These are phyloP conservation scores for Cyanoramphus novaezelandiae DNA, from an alignment of 2,113 vertebrate species.

Conservation along the genomic window DNA sequence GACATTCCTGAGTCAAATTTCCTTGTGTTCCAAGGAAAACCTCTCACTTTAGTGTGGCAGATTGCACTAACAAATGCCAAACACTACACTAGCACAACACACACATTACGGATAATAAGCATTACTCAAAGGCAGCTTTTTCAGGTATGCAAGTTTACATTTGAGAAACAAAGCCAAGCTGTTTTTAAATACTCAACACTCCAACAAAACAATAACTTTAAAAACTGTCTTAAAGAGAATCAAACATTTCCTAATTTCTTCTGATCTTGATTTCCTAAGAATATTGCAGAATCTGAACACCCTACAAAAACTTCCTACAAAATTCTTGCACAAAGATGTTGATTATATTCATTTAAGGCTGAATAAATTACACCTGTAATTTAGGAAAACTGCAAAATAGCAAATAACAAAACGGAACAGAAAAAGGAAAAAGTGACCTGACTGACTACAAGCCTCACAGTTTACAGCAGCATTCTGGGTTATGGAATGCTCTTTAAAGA, in stretches of 20 bases:
- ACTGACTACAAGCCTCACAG: background rate
- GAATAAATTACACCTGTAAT: background rate
- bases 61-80: background rate
- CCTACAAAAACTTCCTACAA: background rate
- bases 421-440: background rate
- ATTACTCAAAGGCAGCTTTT: background rate
- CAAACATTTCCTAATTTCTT: background rate
- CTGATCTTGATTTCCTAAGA: background rate
- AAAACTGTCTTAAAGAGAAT: background rate
- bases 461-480: background rate
- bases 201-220: background rate
- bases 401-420: background rate
- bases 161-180: background rate
- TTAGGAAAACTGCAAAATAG: background rate
- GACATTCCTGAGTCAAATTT: background rate
- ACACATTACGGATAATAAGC: background rate
- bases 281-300: background rate
- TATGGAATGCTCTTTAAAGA: background rate
- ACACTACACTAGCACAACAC: background rate
- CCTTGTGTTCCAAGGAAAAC: background rate
- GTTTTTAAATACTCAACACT: background rate
- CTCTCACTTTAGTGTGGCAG: background rate
- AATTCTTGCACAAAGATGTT: background rate
- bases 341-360: background rate
- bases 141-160: background rate